phyloP scores from a whole-genome alignment of 2,888 invertebrate genomes.

The Mallateleia sp. region DNA sequence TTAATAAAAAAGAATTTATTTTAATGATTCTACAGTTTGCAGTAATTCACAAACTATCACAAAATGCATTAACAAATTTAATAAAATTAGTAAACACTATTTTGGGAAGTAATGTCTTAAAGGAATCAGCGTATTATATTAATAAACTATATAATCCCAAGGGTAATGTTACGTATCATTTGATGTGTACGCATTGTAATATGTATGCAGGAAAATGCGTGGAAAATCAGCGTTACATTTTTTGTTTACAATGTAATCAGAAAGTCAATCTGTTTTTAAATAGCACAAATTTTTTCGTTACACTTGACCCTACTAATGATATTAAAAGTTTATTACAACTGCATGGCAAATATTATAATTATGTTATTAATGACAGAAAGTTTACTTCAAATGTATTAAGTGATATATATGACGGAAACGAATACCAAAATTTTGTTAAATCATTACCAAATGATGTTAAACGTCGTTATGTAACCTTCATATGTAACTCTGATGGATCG shows the following conservation, averaged over 20 bases:
- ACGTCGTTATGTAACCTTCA: conserved; percentile 45
- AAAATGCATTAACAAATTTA: not conserved
- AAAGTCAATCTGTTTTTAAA: not conserved
- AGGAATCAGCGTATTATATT: conserved; percentile 4
- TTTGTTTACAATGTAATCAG: conserved; percentile 12
- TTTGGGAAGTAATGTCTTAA: not conserved
- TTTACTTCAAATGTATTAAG: not conserved
- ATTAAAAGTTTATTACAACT: not conserved
- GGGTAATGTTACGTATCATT: not conserved
- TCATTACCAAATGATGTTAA: not conserved
- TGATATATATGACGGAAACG: conserved; percentile 19
- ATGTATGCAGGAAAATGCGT: not conserved
- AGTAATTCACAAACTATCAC: not conserved
- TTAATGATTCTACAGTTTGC: conserved; percentile 2
- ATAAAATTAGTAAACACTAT: conserved; percentile 33
- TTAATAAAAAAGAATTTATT: conserved; percentile 12
- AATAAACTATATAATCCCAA: conserved; percentile 24
- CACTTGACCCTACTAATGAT: not conserved
- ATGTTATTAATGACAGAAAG: conserved; percentile 19
- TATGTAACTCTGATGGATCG: conserved; percentile 69
- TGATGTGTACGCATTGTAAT: conserved; percentile 17
- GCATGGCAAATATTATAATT: conserved; percentile 5
- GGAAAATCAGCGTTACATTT: not conserved
- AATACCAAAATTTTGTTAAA: not conserved
- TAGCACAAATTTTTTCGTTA: conserved; percentile 34